Base-by-base conservation (phyloP, 2,113 vertebrate species). In the Xyrauchen texanus region DNA sequence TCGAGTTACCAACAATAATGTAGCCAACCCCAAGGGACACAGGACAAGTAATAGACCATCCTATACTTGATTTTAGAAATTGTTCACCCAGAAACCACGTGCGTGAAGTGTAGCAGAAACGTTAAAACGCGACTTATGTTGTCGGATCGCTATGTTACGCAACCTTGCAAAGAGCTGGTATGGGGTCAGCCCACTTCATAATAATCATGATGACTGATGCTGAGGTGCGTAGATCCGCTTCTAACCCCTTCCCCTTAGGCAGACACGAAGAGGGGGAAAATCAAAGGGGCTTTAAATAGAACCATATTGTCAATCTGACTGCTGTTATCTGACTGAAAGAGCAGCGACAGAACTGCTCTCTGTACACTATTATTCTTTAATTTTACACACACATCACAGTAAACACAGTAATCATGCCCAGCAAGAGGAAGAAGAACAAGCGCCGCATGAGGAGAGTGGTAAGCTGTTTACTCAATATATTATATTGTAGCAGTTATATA, bases 401-500 rank as follows among this genome's bases (percentile, higher is more conserved):
- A 77, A 87, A 87, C 21, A 34, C 21, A 34, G 21, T 34, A 34
- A 34, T 34, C 57, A 92, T 92, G 91, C 91, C 90, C 47, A 91
- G 90, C 87, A 91, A 88, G 81, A 88, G 88, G 72, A 92, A 91
- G 90, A 92, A 91, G 90, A 91, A 91, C 82, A 89, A 87, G 83
- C 90, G 90, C 57, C 88, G 90, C 71, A 88, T 88, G 90, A 89
- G 82, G 76, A 88, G 85, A 82, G 87, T 85, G 86, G 90, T 92
- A 82, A 90, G 90, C 21, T 88, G 49, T 34, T 34, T 34, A 34
- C 21, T 3, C 21, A 34, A 34, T 34, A 34, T 34, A 34, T 34
- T 34, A 34, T 34, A 34, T 34, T 34, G 21, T 34, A 34, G 21
- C 21, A 34, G 21, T 34, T 34, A 34, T 34, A 34, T 34, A 34